phyloP scores from a whole-genome alignment of 2,888 invertebrate genomes.

The Drosophila hamatofila region DNA sequence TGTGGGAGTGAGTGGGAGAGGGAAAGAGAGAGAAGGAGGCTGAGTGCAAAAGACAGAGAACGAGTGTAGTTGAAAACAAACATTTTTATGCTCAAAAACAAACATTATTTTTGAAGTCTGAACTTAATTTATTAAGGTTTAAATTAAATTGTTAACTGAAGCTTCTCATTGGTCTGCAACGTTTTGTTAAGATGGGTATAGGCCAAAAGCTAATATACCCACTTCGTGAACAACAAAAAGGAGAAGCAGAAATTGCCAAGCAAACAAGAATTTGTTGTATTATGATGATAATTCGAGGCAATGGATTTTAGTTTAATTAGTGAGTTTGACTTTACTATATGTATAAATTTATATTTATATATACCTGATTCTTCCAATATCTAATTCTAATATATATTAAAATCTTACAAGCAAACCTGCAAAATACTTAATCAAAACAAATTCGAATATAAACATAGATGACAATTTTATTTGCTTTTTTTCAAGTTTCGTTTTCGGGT shows the following conservation, averaged over 20 bases:
- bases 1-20: neutral
- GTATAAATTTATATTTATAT: neutral
- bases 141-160: neutral
- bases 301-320: neutral
- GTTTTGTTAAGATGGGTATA: neutral
- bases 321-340: neutral
- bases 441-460: neutral
- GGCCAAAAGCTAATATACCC: neutral
- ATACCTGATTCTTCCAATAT: neutral
- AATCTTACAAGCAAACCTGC: neutral
- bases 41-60: conserved; percentile 8
- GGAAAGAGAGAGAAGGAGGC: neutral
- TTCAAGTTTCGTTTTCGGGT: conserved; percentile 10
- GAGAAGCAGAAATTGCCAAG: neutral
- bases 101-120: neutral
- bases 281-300: neutral
- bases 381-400: neutral
- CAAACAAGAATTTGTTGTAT: neutral
- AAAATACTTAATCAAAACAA: neutral
- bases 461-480: neutral
- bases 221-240: neutral
- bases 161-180: neutral
- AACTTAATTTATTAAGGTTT: neutral
- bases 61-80: no score
- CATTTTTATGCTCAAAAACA: neutral